Evolutionary conservation across 2,113 vertebrate genomes (phyloP), one percentile per base, ranked within the genome.

Genomic region (rat (Rattus norvegicus)): DNA sequence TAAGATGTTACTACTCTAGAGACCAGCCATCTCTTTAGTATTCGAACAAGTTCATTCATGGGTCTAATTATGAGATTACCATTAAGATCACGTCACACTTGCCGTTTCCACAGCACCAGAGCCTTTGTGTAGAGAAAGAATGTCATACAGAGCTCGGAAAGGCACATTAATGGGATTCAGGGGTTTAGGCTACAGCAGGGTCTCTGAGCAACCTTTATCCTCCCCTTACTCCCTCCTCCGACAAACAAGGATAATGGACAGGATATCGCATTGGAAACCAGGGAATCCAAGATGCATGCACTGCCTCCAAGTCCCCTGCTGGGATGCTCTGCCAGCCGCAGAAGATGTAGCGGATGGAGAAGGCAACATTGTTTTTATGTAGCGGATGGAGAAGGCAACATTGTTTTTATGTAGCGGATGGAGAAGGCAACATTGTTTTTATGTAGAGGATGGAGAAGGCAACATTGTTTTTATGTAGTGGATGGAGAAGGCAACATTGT

Each of bases 1-100:
- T 47, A 49, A 30, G 43, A 77, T 19, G 43, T 30, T 61, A 36
- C 49, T 90, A 39, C 76, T 76, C 89, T 59, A 83, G 73, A 95
- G 61, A 67, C 87, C 4, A 94, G 73, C 28, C 77, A 61, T 88
- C 93, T 86, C 56, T 96, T 96, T 73, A 81, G 90, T 30, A 61
- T 72, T 83, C 83, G 2, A 9, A 52, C 16, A 72, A 97, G 77
- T 93, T 97, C 90, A 76, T 59, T 69, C 94, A 72, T 70, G 59
- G 65, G 69, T 65, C 59, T 96, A 93, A 83, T 36, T 70, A 81
- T 69, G 91, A 90, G 56, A 90, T 36, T 36, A 81, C 90, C 84
- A 89, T 0, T 11, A 9, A 90, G 93, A 80, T 76, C 95, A 89
- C 1, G 70, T 70, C 69, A 43, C 5, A 63, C 33, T n/a, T 47